Evolutionary conservation across 2,888 invertebrate species (phyloP).

Genomic region (Caenorhabditis angaria): DNA sequence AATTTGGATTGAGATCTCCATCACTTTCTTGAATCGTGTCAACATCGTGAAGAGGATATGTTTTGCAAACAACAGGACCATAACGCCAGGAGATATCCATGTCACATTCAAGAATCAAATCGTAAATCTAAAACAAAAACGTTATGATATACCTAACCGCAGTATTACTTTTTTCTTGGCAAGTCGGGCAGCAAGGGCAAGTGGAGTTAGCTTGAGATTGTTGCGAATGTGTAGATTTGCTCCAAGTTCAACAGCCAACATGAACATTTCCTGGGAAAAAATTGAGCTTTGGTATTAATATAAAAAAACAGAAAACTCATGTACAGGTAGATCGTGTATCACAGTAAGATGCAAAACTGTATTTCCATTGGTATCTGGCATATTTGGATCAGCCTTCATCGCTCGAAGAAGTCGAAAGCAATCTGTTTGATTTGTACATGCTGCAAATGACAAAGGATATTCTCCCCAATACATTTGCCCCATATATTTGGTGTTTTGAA

Average conservation of each 20-base stretch:
- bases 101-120: conserved; percentile 93
- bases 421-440: conserved; percentile 94
- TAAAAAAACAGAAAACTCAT: too few species aligned
- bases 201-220: conserved; percentile 85
- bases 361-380: conserved; percentile 96
- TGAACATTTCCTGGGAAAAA: conserved; percentile 80
- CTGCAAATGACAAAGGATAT: conserved; percentile 93
- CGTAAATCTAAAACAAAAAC: conserved; percentile 80
- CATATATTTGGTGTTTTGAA: conserved; percentile 84
- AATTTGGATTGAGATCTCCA: conserved; percentile 89
- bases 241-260: conserved; percentile 92
- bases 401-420: conserved; percentile 92
- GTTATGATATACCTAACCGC: neutral
- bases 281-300: neutral
- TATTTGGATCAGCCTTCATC: conserved; percentile 91
- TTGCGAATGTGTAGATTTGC: conserved; percentile 86
- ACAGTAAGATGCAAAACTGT: conserved; percentile 95
- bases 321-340: conserved; percentile 89
- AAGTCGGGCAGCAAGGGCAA: conserved; percentile 79
- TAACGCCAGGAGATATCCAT: conserved; percentile 97
- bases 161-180: conserved; percentile 60
- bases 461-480: conserved; percentile 99
- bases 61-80: conserved; percentile 79
- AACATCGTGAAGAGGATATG: conserved; percentile 90
- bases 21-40: conserved; percentile 83